Conservation (phyloP, 2,113 vertebrate species). For the Thermophis baileyi region DNA sequence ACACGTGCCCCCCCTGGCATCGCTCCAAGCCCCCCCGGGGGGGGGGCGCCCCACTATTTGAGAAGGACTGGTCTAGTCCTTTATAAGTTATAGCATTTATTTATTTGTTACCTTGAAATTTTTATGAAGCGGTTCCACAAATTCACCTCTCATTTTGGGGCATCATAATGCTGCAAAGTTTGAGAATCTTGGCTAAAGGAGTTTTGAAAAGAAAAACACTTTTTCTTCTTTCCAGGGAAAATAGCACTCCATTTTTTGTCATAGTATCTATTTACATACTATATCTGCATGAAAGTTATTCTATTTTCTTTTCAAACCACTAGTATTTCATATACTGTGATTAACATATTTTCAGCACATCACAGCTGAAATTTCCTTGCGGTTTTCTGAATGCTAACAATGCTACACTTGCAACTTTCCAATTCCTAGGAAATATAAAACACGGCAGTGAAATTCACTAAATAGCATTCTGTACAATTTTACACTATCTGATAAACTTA, state of each 20-base stretch:
- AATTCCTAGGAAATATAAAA: neutral
- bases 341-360: neutral
- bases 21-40: too few relatives aligned
- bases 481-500: neutral
- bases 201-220: neutral
- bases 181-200: neutral
- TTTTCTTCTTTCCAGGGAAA: neutral
- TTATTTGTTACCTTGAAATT: neutral
- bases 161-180: neutral
- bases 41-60: too few relatives aligned
- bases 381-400: neutral
- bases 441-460: neutral
- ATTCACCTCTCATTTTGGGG: neutral
- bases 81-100: neutral
- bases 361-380: neutral
- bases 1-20: too few relatives aligned
- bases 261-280: neutral
- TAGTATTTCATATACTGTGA: neutral
- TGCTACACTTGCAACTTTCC: neutral
- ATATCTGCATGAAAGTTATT: neutral
- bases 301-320: neutral
- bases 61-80: too few relatives aligned
- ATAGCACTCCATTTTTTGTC: neutral
- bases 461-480: neutral
- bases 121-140: neutral